Conservation (phyloP, 2,113 vertebrate genomes). For the Phoenicopterus ruber region DNA sequence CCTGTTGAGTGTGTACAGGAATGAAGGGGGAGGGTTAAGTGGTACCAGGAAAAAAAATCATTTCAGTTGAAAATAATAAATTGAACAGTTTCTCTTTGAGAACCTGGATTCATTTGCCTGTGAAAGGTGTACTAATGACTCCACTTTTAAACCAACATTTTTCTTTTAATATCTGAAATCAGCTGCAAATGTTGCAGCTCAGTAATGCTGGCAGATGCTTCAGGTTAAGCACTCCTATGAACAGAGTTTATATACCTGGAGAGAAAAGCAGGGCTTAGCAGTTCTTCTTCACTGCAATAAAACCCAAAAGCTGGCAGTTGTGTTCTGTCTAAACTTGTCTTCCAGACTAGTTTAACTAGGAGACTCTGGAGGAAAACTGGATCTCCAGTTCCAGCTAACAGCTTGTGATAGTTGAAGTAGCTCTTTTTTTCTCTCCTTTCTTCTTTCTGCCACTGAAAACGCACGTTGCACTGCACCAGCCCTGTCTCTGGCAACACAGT, state of each 20-base stretch:
- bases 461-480: background rate
- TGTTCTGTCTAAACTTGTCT: background rate
- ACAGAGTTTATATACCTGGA: background rate
- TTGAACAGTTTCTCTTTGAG: background rate
- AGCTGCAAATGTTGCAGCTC: background rate
- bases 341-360: background rate
- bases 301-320: background rate
- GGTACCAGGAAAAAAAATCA: background rate
- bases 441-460: background rate
- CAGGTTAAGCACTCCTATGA: background rate
- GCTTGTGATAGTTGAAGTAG: background rate
- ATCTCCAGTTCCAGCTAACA: background rate
- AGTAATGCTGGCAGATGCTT: background rate
- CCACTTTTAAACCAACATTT: background rate
- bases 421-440: background rate
- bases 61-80: background rate
- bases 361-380: background rate
- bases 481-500: rapidly evolving
- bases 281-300: background rate
- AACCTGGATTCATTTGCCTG: background rate
- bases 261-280: background rate
- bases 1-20: constrained; percentile 71
- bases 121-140: background rate
- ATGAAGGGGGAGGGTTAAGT: background rate
- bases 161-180: background rate